Percentiles rank a stretch among this genome's conserved stretches.
Conservation (phyloP, 2,797 vertebrate species). For the Lagocephalus sceleratus region DNA sequence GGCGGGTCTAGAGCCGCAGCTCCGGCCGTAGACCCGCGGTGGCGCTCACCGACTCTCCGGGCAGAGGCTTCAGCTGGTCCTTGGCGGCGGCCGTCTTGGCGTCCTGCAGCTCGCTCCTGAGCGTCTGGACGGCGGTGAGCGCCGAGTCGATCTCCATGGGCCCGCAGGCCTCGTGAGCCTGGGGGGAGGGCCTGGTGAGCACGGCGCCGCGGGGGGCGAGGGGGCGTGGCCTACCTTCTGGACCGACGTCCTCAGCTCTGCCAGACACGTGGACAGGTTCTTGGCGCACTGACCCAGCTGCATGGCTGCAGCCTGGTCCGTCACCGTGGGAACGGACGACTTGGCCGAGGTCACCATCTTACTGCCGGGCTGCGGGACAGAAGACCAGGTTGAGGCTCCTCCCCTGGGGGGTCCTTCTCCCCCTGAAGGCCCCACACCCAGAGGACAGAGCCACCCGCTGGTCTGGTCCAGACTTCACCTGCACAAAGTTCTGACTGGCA, state of each 20-base stretch:
- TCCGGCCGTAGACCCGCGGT: no score
- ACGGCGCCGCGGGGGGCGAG: not conserved
- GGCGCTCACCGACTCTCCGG: constrained; percentile 88
- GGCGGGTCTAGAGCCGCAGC: not conserved
- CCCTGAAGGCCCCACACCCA: no score
- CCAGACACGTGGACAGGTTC: constrained; percentile 94
- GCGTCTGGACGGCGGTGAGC: constrained; percentile 87
- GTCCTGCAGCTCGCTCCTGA: constrained; percentile 93
- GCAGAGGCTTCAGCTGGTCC: constrained; percentile 89
- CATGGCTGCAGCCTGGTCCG: constrained; percentile 96
- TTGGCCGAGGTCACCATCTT: constrained; percentile 97
- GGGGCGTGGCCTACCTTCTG: constrained; percentile 83
- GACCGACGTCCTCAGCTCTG: constrained; percentile 89
- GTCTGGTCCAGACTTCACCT: constrained; percentile 67
- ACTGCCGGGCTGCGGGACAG: constrained; percentile 93
- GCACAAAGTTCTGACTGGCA: constrained; percentile 96
- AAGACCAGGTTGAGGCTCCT: not conserved
- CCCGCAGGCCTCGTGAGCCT: constrained; percentile 98
- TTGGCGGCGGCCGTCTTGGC: constrained; percentile 89
- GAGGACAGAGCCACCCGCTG: no score
- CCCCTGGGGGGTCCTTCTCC: no score
- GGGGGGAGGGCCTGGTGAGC: no score
- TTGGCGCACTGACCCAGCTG: constrained; percentile 97
- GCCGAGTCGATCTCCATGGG: constrained; percentile 99
- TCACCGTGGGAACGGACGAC: constrained; percentile 92